Evolutionary conservation across 2,888 invertebrate species (phyloP).

Genomic region (Drosophila kuntzei): DNA sequence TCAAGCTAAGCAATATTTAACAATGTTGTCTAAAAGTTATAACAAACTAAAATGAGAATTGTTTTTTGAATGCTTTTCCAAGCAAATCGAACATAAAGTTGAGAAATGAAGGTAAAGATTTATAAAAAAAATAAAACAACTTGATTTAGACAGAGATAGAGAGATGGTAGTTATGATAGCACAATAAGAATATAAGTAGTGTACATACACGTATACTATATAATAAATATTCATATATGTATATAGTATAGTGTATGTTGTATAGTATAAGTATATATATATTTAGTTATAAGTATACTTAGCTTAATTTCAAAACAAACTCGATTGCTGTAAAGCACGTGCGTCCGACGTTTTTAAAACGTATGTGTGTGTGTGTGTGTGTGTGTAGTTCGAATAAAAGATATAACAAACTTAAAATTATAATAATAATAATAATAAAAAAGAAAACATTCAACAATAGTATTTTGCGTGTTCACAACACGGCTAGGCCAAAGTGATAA

Average conservation of each 20-base stretch:
- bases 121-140: constrained; percentile 2
- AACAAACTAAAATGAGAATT: constrained; percentile 55
- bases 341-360: constrained; percentile 54
- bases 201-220: constrained; percentile 13
- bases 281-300: constrained; percentile 12
- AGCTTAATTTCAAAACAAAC: constrained; percentile 33
- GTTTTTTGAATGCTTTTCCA: constrained; percentile 6
- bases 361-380: constrained; percentile 20
- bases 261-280: background rate
- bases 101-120: background rate
- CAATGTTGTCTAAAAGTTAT: constrained; percentile 63
- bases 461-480: constrained; percentile 26
- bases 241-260: background rate
- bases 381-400: constrained; percentile 16
- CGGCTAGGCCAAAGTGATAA: constrained; percentile 20
- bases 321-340: constrained; percentile 48
- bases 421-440: constrained; percentile 12
- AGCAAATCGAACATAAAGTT: constrained; percentile 3
- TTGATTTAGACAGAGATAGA: background rate
- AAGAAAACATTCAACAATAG: constrained; percentile 44
- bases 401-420: constrained; percentile 58
- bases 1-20: constrained; percentile 73
- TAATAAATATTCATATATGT: no score
- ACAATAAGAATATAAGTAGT: constrained; percentile 8
- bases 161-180: background rate